phyloP scores from a whole-genome alignment of 2,113 vertebrate genomes.

The Bubo scandiacus region DNA sequence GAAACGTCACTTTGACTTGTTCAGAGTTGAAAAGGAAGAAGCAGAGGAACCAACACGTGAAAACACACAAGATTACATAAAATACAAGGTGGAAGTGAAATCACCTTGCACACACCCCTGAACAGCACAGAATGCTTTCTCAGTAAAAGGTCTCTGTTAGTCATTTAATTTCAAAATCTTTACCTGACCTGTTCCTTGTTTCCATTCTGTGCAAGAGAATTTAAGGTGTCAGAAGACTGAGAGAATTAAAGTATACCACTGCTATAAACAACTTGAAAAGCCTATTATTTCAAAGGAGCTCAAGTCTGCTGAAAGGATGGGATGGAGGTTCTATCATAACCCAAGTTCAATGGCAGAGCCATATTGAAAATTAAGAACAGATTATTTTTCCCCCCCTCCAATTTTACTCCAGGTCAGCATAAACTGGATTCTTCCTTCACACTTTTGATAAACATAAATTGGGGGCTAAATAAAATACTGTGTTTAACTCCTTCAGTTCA shows the following conservation, averaged over 20 bases:
- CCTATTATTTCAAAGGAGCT: not conserved
- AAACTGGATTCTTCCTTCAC: not conserved
- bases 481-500: not conserved
- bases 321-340: not conserved
- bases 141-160: not conserved
- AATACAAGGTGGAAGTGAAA: not conserved
- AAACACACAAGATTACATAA: not conserved
- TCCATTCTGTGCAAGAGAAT: not conserved
- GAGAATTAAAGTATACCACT: not conserved
- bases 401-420: not conserved
- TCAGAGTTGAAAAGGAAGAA: not conserved
- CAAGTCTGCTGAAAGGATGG: not conserved
- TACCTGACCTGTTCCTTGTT: not conserved
- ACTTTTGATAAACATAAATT: not conserved
- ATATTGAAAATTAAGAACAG: not conserved
- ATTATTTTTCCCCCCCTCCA: not conserved
- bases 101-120: fast-evolving
- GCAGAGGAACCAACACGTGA: not conserved
- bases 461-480: not conserved
- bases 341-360: not conserved
- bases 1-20: not conserved
- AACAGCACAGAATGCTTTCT: not conserved
- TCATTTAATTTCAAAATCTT: not conserved
- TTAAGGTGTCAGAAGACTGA: not conserved
- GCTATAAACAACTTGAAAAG: not conserved